phyloP scores from a whole-genome alignment of 2,113 vertebrate genomes.

The Eidolon helvum region DNA sequence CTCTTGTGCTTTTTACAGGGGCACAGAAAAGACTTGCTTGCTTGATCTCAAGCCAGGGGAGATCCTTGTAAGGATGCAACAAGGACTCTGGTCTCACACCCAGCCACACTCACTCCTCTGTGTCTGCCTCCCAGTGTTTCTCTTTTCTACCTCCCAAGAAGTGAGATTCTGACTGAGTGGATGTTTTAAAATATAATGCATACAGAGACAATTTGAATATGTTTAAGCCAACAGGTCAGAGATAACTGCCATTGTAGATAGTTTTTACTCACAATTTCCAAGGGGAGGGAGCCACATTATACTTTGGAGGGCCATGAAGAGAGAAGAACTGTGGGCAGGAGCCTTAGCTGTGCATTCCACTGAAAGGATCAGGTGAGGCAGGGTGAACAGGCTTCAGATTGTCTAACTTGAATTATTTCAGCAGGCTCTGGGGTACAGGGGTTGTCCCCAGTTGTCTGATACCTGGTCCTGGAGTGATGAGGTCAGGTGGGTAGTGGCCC shows the following conservation, averaged over 20 bases:
- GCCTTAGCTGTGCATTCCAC: not conserved
- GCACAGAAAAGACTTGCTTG: not conserved
- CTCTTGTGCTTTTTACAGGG: no score
- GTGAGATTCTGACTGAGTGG: not conserved
- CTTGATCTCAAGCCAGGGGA: not conserved
- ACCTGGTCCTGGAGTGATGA: not conserved
- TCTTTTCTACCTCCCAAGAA: not conserved
- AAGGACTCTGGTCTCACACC: fast-evolving
- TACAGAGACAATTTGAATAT: not conserved
- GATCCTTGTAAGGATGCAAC: no score
- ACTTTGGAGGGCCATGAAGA: no score
- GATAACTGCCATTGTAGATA: not conserved
- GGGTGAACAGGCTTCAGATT: not conserved
- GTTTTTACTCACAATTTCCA: not conserved
- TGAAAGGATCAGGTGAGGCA: not conserved
- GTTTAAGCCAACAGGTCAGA: not conserved
- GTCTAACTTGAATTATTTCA: not conserved
- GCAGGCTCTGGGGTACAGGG: no score
- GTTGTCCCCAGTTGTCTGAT: not conserved
- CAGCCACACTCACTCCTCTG: not conserved
- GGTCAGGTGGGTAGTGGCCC: no score
- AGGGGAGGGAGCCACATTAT: not conserved
- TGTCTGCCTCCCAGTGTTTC: not conserved
- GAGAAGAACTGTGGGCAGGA: no score
- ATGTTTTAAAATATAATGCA: not conserved